A percentile compares a stretch with the other conserved stretches of the same genome.
Evolutionary conservation across 2,113 vertebrate genomes (phyloP).

Genomic region (Entelurus aequoreus): DNA sequence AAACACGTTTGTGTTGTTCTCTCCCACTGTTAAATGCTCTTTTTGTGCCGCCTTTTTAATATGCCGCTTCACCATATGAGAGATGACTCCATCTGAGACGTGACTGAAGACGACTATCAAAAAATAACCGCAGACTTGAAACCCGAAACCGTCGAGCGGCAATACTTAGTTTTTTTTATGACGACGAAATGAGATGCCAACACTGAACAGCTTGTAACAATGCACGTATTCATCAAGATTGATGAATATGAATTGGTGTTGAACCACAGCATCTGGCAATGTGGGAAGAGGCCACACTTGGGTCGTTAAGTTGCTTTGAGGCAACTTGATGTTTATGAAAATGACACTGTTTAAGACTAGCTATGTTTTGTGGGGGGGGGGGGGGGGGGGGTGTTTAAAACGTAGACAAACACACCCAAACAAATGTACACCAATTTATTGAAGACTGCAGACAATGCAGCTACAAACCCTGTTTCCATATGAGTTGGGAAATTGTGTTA

Average conservation of each 20-base stretch:
- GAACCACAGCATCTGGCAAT: slow-evolving; percentile 35
- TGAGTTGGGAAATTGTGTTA: no score
- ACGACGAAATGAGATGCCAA: background rate
- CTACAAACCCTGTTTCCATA: no score
- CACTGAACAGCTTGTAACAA: slow-evolving; percentile 14
- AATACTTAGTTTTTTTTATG: background rate
- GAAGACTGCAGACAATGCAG: no score
- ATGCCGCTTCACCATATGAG: background rate
- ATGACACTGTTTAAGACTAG: background rate
- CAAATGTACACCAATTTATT: no score
- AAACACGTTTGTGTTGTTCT: slow-evolving; percentile 9
- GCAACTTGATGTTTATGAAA: slow-evolving; percentile 7
- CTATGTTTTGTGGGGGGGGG: no score
- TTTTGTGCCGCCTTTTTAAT: slow-evolving; percentile 12
- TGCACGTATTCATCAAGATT: slow-evolving; percentile 13
- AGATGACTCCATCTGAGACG: slow-evolving; percentile 14
- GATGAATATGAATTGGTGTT: slow-evolving; percentile 8
- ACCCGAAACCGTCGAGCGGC: slow-evolving; percentile 1
- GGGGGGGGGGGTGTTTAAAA: no score
- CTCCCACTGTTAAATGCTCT: slow-evolving; percentile 25
- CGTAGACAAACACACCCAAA: no score
- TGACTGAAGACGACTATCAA: background rate
- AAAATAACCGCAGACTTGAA: slow-evolving; percentile 8
- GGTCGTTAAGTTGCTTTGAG: slow-evolving; percentile 12
- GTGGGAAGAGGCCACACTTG: slow-evolving; percentile 30